A percentile compares a stretch with the other conserved stretches of the same genome.
Evolutionary conservation across 1,140 invertebrate genomes (phyloP).

Genomic region (Leptoteleia sp.): DNA sequence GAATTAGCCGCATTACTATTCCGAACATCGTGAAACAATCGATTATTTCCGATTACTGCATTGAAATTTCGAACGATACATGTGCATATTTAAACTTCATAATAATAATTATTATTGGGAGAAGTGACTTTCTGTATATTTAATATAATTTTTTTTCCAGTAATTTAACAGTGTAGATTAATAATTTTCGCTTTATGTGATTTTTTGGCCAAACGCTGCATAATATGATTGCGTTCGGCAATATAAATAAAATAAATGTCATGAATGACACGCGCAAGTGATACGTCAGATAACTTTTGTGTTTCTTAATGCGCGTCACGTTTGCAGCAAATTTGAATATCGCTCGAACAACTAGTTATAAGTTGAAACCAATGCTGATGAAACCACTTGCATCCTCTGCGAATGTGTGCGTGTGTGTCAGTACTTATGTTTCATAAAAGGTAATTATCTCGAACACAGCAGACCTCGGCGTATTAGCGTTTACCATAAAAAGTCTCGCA

Average conservation of each 20-base stretch:
- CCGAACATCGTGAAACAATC: slow-evolving; percentile 8
- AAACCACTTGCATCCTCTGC: slow-evolving; percentile 42
- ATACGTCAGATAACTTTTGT: slow-evolving; percentile 27
- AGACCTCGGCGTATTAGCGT: slow-evolving; percentile 52
- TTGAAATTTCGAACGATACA: too few relatives aligned
- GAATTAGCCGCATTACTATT: slow-evolving; percentile 3
- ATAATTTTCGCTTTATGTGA: too few relatives aligned
- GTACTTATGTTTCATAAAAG: slow-evolving; percentile 65
- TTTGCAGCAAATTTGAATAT: slow-evolving; percentile 36
- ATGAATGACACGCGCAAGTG: slow-evolving; percentile 23
- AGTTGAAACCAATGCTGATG: slow-evolving; percentile 27
- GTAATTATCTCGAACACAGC: slow-evolving; percentile 56
- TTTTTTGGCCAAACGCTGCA: too few relatives aligned
- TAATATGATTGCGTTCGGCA: too few relatives aligned
- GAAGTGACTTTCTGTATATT: too few relatives aligned
- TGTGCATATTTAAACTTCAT: too few relatives aligned
- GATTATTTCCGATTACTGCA: too few relatives aligned
- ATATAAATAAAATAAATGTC: too few relatives aligned
- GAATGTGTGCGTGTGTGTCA: slow-evolving; percentile 14
- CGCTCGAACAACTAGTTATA: slow-evolving; percentile 39
- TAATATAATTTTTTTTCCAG: too few relatives aligned
- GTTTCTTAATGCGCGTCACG: slow-evolving; percentile 34
- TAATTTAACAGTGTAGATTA: too few relatives aligned
- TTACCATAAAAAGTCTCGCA: slow-evolving; percentile 59
- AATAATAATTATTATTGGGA: too few relatives aligned